Conservation (phyloP, 2,113 vertebrate genomes). For the Lichenostomus cassidix region DNA sequence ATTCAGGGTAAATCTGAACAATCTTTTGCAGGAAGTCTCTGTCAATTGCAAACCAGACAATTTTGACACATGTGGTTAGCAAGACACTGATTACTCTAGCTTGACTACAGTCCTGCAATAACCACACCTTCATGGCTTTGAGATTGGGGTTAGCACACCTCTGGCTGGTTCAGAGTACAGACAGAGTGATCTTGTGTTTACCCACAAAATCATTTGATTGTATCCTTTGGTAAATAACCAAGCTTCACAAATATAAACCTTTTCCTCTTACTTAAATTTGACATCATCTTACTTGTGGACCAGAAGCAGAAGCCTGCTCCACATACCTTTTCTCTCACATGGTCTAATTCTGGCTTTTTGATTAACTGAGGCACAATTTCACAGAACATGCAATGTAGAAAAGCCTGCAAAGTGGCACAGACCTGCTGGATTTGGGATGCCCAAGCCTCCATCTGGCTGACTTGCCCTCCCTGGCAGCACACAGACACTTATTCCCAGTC, state of each 20-base stretch:
- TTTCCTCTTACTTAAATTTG: neutral
- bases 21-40: neutral
- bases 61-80: neutral
- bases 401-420: neutral
- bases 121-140: neutral
- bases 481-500: neutral
- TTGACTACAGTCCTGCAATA: neutral
- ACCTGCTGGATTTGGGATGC: neutral
- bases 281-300: neutral
- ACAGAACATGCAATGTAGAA: neutral
- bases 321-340: rapidly evolving
- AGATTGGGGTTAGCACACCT: neutral
- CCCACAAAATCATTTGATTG: neutral
- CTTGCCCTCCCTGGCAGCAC: neutral
- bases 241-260: neutral
- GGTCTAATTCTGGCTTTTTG: neutral
- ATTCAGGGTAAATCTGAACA: neutral
- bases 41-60: neutral
- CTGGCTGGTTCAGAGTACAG: neutral
- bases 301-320: neutral
- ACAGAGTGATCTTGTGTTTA: neutral
- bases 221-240: neutral
- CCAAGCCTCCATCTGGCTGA: neutral
- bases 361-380: neutral
- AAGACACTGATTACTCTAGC: neutral